Evolutionary conservation across 2,113 vertebrate genomes (phyloP).

Genomic region (Tyto alba): DNA sequence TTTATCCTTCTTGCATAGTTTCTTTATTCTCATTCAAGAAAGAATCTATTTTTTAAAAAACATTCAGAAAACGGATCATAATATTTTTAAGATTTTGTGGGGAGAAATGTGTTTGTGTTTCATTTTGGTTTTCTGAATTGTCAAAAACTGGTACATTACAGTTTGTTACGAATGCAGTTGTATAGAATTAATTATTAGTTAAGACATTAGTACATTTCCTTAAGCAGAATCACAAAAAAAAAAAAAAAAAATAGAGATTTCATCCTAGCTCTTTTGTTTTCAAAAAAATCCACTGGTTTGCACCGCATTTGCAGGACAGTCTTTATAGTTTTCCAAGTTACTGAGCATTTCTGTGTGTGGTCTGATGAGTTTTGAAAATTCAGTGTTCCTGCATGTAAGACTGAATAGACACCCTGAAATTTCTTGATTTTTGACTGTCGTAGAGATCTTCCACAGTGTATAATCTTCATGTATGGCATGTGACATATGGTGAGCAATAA

Average conservation of each 20-base stretch:
- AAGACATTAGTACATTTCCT: background rate
- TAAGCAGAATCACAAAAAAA: background rate
- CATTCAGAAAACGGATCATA: background rate
- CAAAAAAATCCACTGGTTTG: background rate
- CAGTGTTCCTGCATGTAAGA: background rate
- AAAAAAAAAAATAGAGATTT: background rate
- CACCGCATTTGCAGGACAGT: too few species aligned
- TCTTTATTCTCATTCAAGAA: background rate
- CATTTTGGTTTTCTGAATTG: background rate
- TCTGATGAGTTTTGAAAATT: background rate
- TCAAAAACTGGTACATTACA: background rate
- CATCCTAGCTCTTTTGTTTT: background rate
- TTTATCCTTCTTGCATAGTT: background rate
- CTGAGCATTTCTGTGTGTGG: background rate
- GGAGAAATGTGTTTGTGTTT: background rate
- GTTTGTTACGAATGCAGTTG: background rate
- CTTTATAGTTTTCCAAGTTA: background rate
- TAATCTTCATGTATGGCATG: accelerated
- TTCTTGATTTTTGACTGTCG: background rate
- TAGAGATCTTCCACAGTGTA: accelerated
- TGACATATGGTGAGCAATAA: accelerated
- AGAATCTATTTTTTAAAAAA: background rate
- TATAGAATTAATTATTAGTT: background rate
- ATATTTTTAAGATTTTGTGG: background rate
- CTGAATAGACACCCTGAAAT: background rate